Conservation (phyloP, 2,888 invertebrate species). For the Plagodis dolabraria region DNA sequence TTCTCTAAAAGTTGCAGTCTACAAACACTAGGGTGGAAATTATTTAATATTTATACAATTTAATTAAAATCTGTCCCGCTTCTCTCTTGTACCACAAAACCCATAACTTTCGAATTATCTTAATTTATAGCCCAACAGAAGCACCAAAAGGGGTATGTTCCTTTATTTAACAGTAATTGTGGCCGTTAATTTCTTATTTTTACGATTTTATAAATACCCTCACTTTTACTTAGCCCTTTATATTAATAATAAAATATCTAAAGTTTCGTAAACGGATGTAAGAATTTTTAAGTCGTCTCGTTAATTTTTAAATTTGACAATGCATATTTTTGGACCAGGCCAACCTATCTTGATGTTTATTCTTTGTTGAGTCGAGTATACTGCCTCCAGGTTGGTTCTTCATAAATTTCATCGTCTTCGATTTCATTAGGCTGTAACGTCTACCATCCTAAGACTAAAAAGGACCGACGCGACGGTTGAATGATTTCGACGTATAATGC, state of each 20-base stretch:
- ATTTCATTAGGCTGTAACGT: no score
- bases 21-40: neutral
- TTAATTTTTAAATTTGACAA: no score
- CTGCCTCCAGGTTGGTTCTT: no score
- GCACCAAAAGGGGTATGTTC: constrained; percentile 13
- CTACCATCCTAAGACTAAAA: no score
- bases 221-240: constrained; percentile 25
- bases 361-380: no score
- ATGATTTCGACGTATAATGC: no score
- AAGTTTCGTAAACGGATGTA: neutral
- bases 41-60: neutral
- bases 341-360: no score
- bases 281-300: no score
- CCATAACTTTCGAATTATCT: constrained; percentile 14
- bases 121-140: constrained; percentile 30
- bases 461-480: no score
- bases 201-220: constrained; percentile 20
- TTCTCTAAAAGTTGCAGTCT: no score
- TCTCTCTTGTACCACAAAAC: constrained; percentile 9
- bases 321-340: no score
- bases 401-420: no score
- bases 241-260: constrained; percentile 1
- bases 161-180: constrained; percentile 29
- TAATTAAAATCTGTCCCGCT: neutral
- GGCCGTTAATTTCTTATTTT: constrained; percentile 26